Conservation (phyloP, 64 coral and sea anemone genomes). For the Cladopsammia gracilis region DNA sequence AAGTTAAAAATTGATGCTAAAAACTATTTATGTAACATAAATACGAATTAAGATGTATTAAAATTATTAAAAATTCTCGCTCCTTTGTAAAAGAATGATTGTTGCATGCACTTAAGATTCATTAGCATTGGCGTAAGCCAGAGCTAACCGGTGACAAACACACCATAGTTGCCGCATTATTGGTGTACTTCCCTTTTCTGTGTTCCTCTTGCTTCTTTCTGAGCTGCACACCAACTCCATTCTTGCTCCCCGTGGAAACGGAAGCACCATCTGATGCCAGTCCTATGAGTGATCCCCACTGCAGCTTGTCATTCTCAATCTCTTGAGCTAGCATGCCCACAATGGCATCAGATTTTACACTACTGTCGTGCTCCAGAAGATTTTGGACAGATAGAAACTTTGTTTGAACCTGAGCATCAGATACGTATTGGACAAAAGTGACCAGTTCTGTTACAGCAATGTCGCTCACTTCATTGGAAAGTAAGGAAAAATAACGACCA, state of each 20-base stretch:
- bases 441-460: background rate
- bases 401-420: constrained; percentile 11
- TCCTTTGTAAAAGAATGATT: too few species aligned
- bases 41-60: too few species aligned
- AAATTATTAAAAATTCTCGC: too few species aligned
- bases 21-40: too few species aligned
- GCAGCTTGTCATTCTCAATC: background rate
- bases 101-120: too few species aligned
- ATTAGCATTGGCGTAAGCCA: background rate
- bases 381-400: constrained; percentile 23
- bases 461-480: background rate
- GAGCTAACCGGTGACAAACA: background rate
- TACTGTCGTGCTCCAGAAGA: background rate
- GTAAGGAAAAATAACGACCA: background rate
- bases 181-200: background rate
- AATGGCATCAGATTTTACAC: background rate
- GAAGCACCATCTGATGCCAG: constrained; percentile 39
- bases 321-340: constrained; percentile 8
- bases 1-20: too few species aligned
- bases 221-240: constrained; percentile 13
- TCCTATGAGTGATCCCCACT: background rate
- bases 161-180: constrained; percentile 22
- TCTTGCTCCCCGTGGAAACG: background rate
- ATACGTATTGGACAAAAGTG: constrained; percentile 10
- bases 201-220: constrained; percentile 5